Evolutionary conservation across 2,888 invertebrate species (phyloP).

Genomic region (Hofmannophila pseudospretella): DNA sequence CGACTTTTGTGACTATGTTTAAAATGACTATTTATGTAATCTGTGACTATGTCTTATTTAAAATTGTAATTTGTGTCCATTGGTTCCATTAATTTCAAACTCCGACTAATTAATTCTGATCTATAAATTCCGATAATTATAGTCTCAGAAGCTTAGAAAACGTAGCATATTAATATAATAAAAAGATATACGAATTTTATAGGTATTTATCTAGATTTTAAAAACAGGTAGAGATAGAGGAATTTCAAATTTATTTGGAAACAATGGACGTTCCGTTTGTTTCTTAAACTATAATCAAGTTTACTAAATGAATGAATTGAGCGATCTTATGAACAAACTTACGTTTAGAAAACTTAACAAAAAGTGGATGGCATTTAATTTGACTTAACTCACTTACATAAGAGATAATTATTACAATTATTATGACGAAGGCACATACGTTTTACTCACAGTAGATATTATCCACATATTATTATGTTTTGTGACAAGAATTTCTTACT

Average conservation of each 20-base stretch:
- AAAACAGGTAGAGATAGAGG: no score
- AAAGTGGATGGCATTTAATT: conserved; percentile 78
- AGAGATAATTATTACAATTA: conserved; percentile 61
- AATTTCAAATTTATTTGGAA: conserved; percentile 24
- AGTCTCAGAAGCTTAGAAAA: conserved; percentile 7
- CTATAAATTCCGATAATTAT: conserved; percentile 18
- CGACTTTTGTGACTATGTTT: conserved; percentile 62
- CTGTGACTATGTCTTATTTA: conserved; percentile 43
- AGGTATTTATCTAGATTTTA: no score
- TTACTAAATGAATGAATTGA: conserved; percentile 72
- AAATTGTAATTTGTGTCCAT: conserved; percentile 49
- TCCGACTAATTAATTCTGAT: conserved; percentile 23
- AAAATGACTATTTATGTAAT: conserved; percentile 56
- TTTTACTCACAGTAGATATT: conserved; percentile 55
- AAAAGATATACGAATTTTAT: no score
- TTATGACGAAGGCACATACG: conserved; percentile 71
- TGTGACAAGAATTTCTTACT: conserved; percentile 75
- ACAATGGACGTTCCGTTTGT: conserved; percentile 39
- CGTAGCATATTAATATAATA: neutral
- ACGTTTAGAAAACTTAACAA: conserved; percentile 75
- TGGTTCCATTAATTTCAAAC: conserved; percentile 25
- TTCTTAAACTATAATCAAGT: conserved; percentile 59
- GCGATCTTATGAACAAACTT: conserved; percentile 64
- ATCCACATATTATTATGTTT: conserved; percentile 51
- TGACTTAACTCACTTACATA: conserved; percentile 75